phyloP scores from a whole-genome alignment of 2,797 vertebrate genomes.

The Halcyon badia region DNA sequence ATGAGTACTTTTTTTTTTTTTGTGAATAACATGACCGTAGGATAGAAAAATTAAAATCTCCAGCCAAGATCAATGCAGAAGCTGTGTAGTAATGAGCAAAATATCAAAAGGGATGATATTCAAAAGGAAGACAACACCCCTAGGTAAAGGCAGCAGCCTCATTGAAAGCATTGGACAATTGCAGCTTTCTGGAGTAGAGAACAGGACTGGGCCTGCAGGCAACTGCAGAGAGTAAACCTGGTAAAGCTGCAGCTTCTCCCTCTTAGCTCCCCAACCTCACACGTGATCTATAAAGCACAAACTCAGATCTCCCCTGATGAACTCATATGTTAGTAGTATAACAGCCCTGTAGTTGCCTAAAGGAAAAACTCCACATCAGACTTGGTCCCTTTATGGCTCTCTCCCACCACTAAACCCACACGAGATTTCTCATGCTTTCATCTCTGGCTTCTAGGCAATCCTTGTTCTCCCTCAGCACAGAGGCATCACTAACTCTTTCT shows the following conservation, averaged over 20 bases:
- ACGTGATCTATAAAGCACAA: background rate
- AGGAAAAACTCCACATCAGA: constrained; percentile 23
- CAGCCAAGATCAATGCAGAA: constrained; percentile 1
- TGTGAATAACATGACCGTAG: background rate
- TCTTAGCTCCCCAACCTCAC: background rate
- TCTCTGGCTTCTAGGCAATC: constrained; percentile 31
- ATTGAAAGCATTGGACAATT: background rate
- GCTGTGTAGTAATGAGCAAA: background rate
- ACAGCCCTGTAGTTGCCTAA: constrained; percentile 9
- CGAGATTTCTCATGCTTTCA: background rate
- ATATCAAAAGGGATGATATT: constrained; percentile 3
- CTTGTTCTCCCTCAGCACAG: constrained; percentile 46
- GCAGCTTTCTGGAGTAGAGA: background rate
- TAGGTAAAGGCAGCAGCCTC: background rate
- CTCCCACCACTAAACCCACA: background rate
- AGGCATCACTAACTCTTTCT: constrained; percentile 26
- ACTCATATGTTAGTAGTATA: constrained; percentile 11
- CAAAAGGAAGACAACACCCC: background rate
- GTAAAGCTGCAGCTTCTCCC: background rate
- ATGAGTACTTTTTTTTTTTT: background rate
- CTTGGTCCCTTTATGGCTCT: background rate
- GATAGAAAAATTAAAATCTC: background rate
- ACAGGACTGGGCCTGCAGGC: background rate
- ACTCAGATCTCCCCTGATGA: background rate
- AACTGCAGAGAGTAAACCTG: background rate